Conservation (phyloP, 2,113 vertebrate genomes). For the Limnothrissa miodon region DNA sequence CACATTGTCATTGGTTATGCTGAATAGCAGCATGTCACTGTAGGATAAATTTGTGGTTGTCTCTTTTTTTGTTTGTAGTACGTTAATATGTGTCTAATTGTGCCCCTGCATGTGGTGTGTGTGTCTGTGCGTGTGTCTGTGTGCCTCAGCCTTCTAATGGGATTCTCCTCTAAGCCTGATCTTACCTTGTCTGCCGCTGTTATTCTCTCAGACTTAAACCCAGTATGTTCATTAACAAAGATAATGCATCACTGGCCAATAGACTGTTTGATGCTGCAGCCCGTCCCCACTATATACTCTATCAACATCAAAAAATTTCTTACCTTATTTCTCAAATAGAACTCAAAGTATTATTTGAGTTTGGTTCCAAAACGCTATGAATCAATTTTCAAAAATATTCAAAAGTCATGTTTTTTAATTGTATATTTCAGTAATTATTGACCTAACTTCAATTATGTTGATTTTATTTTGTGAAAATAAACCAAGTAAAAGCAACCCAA, state of each 20-base stretch:
- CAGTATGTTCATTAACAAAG: constrained; percentile 8
- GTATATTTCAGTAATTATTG: too few species aligned
- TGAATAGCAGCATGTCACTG: too few species aligned
- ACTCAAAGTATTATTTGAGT: too few species aligned
- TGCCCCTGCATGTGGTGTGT: neutral
- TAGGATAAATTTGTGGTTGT: too few species aligned
- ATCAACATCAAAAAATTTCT: neutral
- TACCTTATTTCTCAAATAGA: neutral
- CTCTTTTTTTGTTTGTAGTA: neutral
- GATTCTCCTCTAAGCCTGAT: constrained; percentile 23
- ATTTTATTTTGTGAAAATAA: too few species aligned
- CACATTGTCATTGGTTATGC: too few species aligned
- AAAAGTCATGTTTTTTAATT: too few species aligned
- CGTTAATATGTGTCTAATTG: neutral
- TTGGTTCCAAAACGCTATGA: too few species aligned
- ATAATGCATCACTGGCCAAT: neutral
- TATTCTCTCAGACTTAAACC: constrained; percentile 1
- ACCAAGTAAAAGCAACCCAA: too few species aligned
- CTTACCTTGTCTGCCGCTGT: neutral
- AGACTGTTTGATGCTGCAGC: neutral
- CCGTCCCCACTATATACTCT: neutral
- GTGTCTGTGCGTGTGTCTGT: neutral
- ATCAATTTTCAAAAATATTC: too few species aligned
- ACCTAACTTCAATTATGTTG: too few species aligned
- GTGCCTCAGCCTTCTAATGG: constrained; percentile 14